These are phyloP conservation scores for Nebria salina DNA, from an alignment of 2,888 invertebrate species.

Conservation along the genomic window DNA sequence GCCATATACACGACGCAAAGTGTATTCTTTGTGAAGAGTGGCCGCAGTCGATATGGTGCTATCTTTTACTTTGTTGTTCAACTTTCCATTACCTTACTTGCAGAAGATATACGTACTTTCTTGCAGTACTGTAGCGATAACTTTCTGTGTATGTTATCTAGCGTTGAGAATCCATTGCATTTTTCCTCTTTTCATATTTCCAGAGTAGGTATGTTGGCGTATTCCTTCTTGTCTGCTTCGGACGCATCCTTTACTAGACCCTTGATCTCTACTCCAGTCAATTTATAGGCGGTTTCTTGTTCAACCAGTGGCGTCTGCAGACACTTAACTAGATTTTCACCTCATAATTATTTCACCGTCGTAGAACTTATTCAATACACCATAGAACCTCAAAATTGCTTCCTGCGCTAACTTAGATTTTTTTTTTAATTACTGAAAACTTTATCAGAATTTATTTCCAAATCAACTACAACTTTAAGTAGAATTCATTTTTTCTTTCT, in stretches of 20 bases:
- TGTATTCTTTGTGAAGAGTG: background rate
- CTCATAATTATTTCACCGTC: background rate
- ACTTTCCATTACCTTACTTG: conserved; percentile 1
- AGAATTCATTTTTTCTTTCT: too few species aligned
- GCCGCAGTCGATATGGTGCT: background rate
- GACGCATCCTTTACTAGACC: background rate
- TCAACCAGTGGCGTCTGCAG: background rate
- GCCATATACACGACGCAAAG: background rate
- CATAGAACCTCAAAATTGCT: background rate
- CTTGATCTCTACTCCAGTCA: background rate
- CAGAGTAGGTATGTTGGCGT: background rate
- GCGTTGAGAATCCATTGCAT: background rate
- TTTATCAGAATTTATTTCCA: too few species aligned
- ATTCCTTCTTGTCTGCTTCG: background rate
- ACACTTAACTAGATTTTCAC: background rate
- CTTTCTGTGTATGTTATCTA: background rate
- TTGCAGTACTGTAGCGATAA: background rate
- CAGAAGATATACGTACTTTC: background rate
- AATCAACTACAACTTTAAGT: too few species aligned
- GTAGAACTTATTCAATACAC: background rate
- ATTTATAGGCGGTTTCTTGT: background rate
- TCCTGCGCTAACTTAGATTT: background rate
- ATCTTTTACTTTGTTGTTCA: background rate
- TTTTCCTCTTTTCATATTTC: background rate
- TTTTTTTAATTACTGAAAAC: too few species aligned